phyloP scores from a whole-genome alignment of 1,140 invertebrate genomes.

The Drosophila burlai region DNA sequence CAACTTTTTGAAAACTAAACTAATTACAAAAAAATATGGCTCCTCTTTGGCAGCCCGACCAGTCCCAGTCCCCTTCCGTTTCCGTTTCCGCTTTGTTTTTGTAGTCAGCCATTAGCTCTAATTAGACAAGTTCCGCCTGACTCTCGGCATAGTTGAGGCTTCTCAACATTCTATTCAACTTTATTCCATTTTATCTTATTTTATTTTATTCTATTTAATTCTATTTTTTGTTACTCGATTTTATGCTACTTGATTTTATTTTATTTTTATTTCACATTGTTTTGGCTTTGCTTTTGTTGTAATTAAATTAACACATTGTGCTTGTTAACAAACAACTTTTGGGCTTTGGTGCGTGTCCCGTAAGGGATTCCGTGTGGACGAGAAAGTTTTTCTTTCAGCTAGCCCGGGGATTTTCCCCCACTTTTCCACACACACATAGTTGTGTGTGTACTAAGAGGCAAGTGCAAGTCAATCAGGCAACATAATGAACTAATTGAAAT shows the following conservation, averaged over 20 bases:
- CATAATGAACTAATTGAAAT: constrained; percentile 77
- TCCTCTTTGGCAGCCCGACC: neutral
- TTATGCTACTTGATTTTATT: neutral
- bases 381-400: constrained; percentile 35
- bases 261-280: neutral
- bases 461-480: constrained; percentile 67
- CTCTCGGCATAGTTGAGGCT: constrained; percentile 13
- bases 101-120: constrained; percentile 16
- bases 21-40: neutral
- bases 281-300: constrained; percentile 28
- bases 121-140: constrained; percentile 20
- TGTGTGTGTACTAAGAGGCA: constrained; percentile 20
- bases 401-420: constrained; percentile 9
- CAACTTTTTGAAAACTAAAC: neutral
- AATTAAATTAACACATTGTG: constrained; percentile 63
- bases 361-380: constrained; percentile 25
- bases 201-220: neutral
- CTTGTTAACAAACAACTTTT: constrained; percentile 55
- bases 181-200: neutral
- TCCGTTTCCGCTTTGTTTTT: constrained; percentile 3
- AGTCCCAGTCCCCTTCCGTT: neutral
- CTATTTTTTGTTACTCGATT: neutral
- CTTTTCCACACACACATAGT: constrained; percentile 17
- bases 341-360: constrained; percentile 38
- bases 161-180: neutral